These are phyloP conservation scores for Fringilla coelebs DNA, from an alignment of 2,797 vertebrate genomes.

Conservation along the genomic window DNA sequence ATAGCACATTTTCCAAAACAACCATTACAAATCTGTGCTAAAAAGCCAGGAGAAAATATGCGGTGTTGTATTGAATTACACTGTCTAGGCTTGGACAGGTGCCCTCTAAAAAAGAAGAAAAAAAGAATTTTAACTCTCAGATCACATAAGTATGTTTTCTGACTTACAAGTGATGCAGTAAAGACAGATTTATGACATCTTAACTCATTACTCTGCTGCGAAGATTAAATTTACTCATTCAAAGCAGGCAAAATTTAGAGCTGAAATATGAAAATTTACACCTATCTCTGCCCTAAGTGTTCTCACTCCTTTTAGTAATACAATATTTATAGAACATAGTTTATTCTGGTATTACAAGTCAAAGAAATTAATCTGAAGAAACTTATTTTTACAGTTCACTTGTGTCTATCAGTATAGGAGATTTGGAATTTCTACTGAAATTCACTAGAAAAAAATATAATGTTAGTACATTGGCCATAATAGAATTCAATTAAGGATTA, in stretches of 20 bases:
- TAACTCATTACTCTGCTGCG: not conserved
- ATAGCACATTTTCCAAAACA: constrained; percentile 72
- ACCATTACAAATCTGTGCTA: constrained; percentile 64
- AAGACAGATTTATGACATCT: not conserved
- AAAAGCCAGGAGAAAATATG: constrained; percentile 55
- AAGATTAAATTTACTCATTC: not conserved
- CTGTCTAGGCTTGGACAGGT: constrained; percentile 67
- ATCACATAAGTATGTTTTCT: not conserved
- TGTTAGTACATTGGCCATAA: not conserved
- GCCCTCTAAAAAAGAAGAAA: constrained; percentile 20
- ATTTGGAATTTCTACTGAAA: not conserved
- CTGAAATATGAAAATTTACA: not conserved
- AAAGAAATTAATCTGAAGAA: not conserved
- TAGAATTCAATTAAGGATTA: not conserved
- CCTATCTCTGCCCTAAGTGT: not conserved
- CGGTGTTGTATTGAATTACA: constrained; percentile 63
- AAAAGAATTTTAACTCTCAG: constrained; percentile 17
- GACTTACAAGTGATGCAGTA: not conserved
- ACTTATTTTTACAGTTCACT: not conserved
- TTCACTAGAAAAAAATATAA: not conserved
- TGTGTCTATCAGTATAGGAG: not conserved
- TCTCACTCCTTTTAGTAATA: not conserved
- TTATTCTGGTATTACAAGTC: not conserved
- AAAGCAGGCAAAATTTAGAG: not conserved
- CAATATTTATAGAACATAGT: not conserved